Evolutionary conservation across 2,797 vertebrate genomes (phyloP).

Genomic region (Danio choprae): DNA sequence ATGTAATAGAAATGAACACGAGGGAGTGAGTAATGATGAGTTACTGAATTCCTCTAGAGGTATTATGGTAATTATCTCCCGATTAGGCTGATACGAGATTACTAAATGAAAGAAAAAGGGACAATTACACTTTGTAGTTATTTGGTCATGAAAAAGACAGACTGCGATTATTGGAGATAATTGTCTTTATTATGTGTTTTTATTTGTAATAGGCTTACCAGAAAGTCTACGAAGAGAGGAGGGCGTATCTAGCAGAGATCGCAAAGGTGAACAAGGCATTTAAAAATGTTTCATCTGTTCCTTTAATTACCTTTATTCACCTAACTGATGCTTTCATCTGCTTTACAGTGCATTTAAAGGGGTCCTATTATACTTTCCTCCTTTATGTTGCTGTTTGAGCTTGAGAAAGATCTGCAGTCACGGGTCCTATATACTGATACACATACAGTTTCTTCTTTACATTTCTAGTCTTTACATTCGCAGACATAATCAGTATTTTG

Average conservation of each 20-base stretch:
- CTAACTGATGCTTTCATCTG: not conserved
- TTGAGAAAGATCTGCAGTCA: too few species aligned
- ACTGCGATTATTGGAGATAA: too few species aligned
- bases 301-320: not conserved
- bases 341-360: not conserved
- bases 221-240: conserved; percentile 82
- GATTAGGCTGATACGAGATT: not conserved
- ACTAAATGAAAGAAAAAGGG: not conserved
- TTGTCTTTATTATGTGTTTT: conserved; percentile 51
- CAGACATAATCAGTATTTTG: too few species aligned
- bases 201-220: conserved; percentile 81
- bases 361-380: too few species aligned
- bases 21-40: conserved; percentile 11
- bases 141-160: conserved; percentile 2
- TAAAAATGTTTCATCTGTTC: not conserved
- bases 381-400: too few species aligned
- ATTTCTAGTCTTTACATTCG: too few species aligned
- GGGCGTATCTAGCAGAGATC: conserved; percentile 83
- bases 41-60: not conserved
- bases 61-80: not conserved
- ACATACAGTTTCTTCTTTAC: too few species aligned
- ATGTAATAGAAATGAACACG: not conserved
- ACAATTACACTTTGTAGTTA: not conserved
- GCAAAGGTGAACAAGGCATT: conserved; percentile 78
- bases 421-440: too few species aligned